Evolutionary conservation across 2,797 vertebrate species (phyloP), one percentile per base, ranked within the genome.

Genomic region (Notolepis coatsorum): DNA sequence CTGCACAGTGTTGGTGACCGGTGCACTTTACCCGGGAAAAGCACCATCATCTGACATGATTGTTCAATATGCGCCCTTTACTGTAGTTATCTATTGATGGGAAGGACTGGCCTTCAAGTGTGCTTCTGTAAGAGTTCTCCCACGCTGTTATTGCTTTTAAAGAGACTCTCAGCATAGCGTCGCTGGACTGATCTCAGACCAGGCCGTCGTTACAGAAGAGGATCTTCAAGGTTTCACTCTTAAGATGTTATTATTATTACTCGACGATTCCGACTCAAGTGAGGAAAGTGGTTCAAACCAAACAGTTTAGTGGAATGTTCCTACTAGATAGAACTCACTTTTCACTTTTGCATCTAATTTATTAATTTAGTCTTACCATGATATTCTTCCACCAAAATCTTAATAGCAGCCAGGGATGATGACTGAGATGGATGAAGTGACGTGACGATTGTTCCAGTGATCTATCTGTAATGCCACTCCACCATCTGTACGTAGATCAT

Each of bases 41-140:
- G 3, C 0, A 4, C 35, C 13, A n/a, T 49, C n/a, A 7, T 46
- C 31, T 33, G 3, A 24, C 23, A n/a, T 33, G 12, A 6, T 33
- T 33, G 7, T 33, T 33, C 28, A 27, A 27, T 27, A 27, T 15
- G 21, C 7, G 3, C 24, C 25, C 10, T 0, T 37, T 4, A 35
- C 17, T 47, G 24, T 47, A 3, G 15, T 47, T 33, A 18, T 17
- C 37, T 61, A 47, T 58, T 68, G 4, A 71, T 13, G 31, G 35
- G 25, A 51, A 42, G 15, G 2, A n/a, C n/a, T n/a, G n/a, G n/a
- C n/a, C n/a, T n/a, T n/a, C n/a, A n/a, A n/a, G n/a, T n/a, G n/a
- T n/a, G n/a, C n/a, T n/a, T n/a, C n/a, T n/a, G n/a, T n/a, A n/a
- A n/a, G n/a, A n/a, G n/a, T n/a, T n/a, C n/a, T n/a, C n/a, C n/a